Percentiles rank a stretch among this genome's conserved stretches.
phyloP scores from a whole-genome alignment of 2,113 vertebrate genomes.

The Bubalus kerabau region DNA sequence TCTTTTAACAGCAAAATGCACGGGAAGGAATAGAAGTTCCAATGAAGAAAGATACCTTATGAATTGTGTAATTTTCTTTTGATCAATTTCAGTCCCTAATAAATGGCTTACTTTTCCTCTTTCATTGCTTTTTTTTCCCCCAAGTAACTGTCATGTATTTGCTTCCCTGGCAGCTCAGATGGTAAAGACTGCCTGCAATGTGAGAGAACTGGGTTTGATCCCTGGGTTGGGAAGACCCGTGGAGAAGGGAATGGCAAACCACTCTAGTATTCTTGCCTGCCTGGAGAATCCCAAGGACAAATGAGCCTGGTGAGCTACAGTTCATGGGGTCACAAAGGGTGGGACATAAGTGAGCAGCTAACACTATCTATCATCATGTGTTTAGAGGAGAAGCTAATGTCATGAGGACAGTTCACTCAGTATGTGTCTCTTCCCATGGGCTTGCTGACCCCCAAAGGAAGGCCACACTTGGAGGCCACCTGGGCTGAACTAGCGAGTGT shows the following conservation, averaged over 20 bases:
- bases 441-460: rapidly evolving
- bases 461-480: too few relatives aligned
- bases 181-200: background rate
- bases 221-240: background rate
- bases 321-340: background rate
- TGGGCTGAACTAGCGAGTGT: rapidly evolving
- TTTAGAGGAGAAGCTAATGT: background rate
- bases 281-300: background rate
- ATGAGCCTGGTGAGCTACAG: background rate
- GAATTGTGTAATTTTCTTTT: background rate
- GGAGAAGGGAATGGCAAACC: background rate
- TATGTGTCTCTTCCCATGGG: background rate
- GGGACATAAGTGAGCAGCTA: background rate
- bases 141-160: background rate
- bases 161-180: background rate
- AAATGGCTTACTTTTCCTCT: constrained; percentile 18
- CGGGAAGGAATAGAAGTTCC: background rate
- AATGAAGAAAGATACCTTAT: background rate
- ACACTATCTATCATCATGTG: background rate
- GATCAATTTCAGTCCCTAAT: background rate
- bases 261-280: background rate
- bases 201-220: rapidly evolving
- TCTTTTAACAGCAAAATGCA: background rate
- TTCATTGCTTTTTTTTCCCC: background rate
- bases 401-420: background rate